These are phyloP conservation scores for Syrrhaptes paradoxus DNA, from an alignment of 2,113 vertebrate species.

Conservation along the genomic window DNA sequence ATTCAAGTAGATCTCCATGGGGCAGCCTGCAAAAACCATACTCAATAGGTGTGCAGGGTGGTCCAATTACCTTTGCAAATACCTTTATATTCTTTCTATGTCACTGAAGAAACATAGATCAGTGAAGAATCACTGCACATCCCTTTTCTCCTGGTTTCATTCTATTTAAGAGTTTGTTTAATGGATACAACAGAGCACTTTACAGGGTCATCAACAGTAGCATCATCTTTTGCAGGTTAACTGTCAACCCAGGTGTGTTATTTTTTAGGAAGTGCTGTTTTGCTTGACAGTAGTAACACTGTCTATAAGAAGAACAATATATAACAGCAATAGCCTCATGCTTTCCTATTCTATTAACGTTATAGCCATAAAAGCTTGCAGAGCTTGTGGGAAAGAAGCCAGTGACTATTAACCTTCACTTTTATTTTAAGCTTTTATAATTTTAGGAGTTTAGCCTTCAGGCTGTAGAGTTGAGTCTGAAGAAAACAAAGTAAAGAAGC, in stretches of 20 bases:
- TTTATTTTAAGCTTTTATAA: neutral
- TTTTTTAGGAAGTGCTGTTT: neutral
- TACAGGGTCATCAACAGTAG: neutral
- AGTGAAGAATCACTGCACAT: neutral
- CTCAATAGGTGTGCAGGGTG: neutral
- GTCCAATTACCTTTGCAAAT: neutral
- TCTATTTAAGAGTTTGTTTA: neutral
- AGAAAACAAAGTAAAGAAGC: neutral
- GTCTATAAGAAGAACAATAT: neutral
- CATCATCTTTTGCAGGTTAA: neutral
- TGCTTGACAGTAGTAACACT: neutral
- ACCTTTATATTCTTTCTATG: neutral
- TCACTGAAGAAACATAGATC: neutral
- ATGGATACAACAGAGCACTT: neutral
- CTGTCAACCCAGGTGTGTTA: neutral
- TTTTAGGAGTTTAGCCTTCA: neutral
- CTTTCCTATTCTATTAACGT: neutral
- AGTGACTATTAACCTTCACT: constrained; percentile 23
- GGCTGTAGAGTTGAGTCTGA: neutral
- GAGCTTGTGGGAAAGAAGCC: neutral
- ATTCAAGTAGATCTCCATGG: neutral
- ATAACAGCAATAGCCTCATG: neutral
- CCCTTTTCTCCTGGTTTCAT: neutral
- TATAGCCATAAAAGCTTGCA: neutral
- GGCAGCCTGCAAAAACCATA: neutral